phyloP scores from a whole-genome alignment of 1,140 invertebrate genomes.

The Mamestra configurata region DNA sequence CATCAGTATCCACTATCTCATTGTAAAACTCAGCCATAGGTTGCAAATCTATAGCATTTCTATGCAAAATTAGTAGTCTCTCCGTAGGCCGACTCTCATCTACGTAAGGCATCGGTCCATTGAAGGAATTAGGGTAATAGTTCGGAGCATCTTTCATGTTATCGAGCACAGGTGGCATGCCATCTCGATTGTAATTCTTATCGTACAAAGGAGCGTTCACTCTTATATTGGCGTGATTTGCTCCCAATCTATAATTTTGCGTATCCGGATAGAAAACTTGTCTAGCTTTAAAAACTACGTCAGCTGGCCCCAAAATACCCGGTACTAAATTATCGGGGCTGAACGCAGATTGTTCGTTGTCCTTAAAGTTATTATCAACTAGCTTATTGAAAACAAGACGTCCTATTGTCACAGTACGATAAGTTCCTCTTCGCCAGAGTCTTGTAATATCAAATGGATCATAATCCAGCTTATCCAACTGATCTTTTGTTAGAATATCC shows the following conservation, averaged over 20 bases:
- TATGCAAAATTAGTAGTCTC: background rate
- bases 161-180: conserved; percentile 89
- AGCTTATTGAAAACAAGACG: conserved; percentile 93
- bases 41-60: conserved; percentile 25
- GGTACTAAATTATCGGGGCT: conserved; percentile 94
- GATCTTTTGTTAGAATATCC: conserved; percentile 86
- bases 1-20: conserved; percentile 10
- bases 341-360: conserved; percentile 95
- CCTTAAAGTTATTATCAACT: conserved; percentile 94
- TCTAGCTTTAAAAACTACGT: conserved; percentile 95
- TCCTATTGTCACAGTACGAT: conserved; percentile 94
- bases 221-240: conserved; percentile 94
- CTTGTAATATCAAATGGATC: conserved; percentile 92
- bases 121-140: conserved; percentile 98
- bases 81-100: conserved; percentile 63
- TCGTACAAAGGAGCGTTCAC: conserved; percentile 94
- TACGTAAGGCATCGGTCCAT: conserved; percentile 89
- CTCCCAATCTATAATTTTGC: conserved; percentile 94
- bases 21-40: conserved; percentile 10
- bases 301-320: conserved; percentile 93
- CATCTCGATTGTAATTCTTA: conserved; percentile 92
- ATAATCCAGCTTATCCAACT: conserved; percentile 85
- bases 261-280: conserved; percentile 95
- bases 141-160: conserved; percentile 95
- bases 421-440: conserved; percentile 94